Base-by-base conservation (phyloP, 2,113 vertebrate genomes). In the Vidua chalybeata region DNA sequence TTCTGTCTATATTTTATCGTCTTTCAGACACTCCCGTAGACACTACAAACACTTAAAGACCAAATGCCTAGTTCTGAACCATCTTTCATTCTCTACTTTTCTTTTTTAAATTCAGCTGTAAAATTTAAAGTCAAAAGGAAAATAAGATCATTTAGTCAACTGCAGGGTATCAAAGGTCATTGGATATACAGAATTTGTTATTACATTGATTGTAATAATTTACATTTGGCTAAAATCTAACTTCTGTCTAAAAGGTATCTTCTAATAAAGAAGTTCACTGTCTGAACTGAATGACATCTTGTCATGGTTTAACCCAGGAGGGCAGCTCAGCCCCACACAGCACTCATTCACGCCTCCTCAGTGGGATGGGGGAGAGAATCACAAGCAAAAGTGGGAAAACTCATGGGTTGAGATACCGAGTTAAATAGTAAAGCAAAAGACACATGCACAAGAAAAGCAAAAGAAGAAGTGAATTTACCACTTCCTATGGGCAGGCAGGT, bases 261-360 rank as follows among this genome's bases (percentile, higher is more conserved):
- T 72, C 58, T 63, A 39, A 83, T 55, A 88, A 71, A 41, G 41
- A 41, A 41, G 41, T 41, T 41, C 41, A 41, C 41, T 41, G 9
- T 45, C 54, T 64, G 74, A 84, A 52, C 26, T 77, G 59, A 55
- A 61, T 21, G 30, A 39, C 27, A 30, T 52, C 8, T 30, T 46
- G 24, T 46, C 37, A 20, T 46, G 23, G 16, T 52, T 58, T 64
- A 64, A 58, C 5, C 15, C 12, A 39, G 46, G 37, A 39, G 2
- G 8, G 14, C 28, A 72, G 28, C 28, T 58, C 14, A 72, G 63
- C 6, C 35, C 48, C 43, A 51, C 23, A 15, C 27, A 37, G 15
- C 45, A 12, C 37, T 39, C 1, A 0, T 13, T 59, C 15, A 41
- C 15, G 73, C 11, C 8, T 7, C 5, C 33, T 59, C 30, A 31